Evolutionary conservation across 2,797 vertebrate genomes (phyloP).

Genomic region (Holocentrus rufus): DNA sequence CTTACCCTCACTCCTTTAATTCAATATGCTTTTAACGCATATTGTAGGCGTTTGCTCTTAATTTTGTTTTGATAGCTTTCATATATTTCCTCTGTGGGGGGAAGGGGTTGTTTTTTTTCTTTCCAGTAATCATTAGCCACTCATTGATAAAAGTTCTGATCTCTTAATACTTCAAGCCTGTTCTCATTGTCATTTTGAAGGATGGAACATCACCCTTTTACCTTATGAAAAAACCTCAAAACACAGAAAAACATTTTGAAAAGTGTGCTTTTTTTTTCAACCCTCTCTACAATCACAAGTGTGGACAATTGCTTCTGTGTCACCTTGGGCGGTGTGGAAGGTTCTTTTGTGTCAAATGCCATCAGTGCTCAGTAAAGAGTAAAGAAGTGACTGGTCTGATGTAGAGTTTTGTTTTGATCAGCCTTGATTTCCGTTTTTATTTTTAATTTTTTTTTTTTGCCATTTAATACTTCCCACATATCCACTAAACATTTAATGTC

Average conservation of each 20-base stretch:
- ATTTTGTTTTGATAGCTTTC: neutral
- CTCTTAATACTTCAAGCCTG: conserved; percentile 28
- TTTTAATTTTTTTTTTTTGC: conserved; percentile 10
- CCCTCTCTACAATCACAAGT: conserved; percentile 64
- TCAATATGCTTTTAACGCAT: conserved; percentile 4
- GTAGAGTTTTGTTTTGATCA: conserved; percentile 31
- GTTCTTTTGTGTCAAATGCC: neutral
- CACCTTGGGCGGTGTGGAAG: neutral
- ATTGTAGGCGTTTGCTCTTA: conserved; percentile 46
- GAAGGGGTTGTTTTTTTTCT: conserved; percentile 4
- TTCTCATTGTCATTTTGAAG: conserved; percentile 82
- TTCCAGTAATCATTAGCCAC: neutral
- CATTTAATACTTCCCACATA: conserved; percentile 34
- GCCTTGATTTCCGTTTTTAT: conserved; percentile 1
- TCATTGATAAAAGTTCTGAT: neutral
- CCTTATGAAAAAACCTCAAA: conserved; percentile 9
- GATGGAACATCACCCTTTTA: conserved; percentile 32
- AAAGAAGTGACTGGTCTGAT: conserved; percentile 12
- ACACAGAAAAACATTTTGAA: conserved; percentile 8
- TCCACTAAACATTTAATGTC: conserved; percentile 31
- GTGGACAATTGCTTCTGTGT: conserved; percentile 23
- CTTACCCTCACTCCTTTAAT: conserved; percentile 32
- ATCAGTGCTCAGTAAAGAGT: conserved; percentile 17
- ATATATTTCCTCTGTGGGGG: neutral
- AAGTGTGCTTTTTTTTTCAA: conserved; percentile 31